Evolutionary conservation across 1,140 invertebrate genomes (phyloP).

Genomic region (Mesaphorura yosii): DNA sequence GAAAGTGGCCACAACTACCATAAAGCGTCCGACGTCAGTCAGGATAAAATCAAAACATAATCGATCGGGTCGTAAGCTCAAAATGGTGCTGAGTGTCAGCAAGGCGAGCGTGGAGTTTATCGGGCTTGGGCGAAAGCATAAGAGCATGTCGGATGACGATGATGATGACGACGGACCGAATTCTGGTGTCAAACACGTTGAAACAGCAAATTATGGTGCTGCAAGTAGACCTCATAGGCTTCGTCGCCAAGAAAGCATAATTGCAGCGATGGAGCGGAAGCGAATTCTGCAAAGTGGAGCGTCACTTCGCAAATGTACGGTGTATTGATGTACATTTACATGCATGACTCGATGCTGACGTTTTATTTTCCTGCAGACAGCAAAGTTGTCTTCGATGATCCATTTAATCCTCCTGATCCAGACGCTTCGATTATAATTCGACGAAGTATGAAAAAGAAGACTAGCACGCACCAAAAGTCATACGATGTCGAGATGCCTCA

Average conservation of each 20-base stretch:
- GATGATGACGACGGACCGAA: neutral
- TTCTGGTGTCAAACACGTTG: constrained; percentile 3
- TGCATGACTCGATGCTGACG: neutral
- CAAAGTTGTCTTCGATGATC: constrained; percentile 29
- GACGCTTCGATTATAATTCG: neutral
- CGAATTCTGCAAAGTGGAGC: neutral
- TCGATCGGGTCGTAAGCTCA: neutral
- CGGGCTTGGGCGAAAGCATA: neutral
- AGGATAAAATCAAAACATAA: constrained; percentile 8
- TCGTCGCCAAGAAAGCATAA: neutral
- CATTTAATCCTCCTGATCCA: constrained; percentile 23
- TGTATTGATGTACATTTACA: neutral
- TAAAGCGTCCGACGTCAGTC: neutral
- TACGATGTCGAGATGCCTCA: too few relatives aligned
- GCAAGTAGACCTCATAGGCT: neutral
- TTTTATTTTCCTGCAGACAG: constrained; percentile 13
- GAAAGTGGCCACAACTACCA: neutral
- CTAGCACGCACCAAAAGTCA: neutral
- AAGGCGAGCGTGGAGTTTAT: constrained; percentile 11
- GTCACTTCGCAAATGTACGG: neutral
- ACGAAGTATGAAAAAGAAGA: neutral
- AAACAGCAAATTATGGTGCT: neutral
- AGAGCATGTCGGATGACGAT: neutral
- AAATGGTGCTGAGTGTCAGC: constrained; percentile 8
- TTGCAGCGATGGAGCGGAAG: neutral